Conservation (phyloP, 1,140 invertebrate species). For the Ridgeia piscesae region DNA sequence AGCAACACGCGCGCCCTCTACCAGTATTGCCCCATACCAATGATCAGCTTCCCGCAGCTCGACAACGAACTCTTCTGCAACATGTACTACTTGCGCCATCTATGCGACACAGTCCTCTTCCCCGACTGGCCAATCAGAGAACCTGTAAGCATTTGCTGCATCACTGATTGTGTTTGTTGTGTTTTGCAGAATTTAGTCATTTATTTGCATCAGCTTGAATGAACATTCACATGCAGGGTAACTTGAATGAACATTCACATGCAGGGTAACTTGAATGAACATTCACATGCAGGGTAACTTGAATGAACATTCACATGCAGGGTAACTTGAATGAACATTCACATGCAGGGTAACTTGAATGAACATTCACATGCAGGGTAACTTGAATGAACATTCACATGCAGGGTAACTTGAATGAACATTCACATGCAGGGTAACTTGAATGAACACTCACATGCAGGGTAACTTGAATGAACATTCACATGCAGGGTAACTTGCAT, state of each 20-base stretch:
- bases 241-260: too few relatives aligned
- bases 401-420: not conserved
- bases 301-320: too few relatives aligned
- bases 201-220: too few relatives aligned
- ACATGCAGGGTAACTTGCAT: not conserved
- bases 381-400: too few relatives aligned
- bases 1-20: conserved; percentile 94
- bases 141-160: conserved; percentile 67
- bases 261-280: too few relatives aligned
- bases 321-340: too few relatives aligned
- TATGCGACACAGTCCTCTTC: conserved; percentile 88
- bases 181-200: too few relatives aligned
- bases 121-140: conserved; percentile 96
- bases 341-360: too few relatives aligned
- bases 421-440: not conserved
- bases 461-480: not conserved
- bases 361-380: too few relatives aligned
- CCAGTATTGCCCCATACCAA: conserved; percentile 95
- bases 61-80: conserved; percentile 97
- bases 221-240: too few relatives aligned
- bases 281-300: too few relatives aligned
- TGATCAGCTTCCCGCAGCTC: conserved; percentile 91
- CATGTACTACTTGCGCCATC: conserved; percentile 95
- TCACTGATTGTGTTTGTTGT: not conserved
- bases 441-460: too few relatives aligned